phyloP scores from a whole-genome alignment of 2,888 invertebrate species.

The Acanthopleura granulata region DNA sequence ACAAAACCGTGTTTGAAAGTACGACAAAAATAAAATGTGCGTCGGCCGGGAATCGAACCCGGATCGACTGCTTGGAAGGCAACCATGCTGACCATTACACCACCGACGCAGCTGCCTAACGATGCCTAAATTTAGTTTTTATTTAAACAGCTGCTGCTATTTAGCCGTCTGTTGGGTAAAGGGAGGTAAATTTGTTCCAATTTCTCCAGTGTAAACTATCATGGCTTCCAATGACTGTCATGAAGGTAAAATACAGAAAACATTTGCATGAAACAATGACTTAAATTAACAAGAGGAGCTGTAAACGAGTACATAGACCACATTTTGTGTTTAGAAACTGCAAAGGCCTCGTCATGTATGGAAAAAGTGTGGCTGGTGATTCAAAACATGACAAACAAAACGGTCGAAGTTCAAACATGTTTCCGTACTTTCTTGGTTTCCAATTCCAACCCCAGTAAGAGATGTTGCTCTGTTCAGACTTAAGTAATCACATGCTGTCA shows the following conservation, averaged over 20 bases:
- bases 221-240: slow-evolving; percentile 10
- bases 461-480: too few relatives aligned
- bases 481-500: too few relatives aligned
- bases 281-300: neutral
- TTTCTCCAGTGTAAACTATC: neutral
- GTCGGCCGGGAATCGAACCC: slow-evolving; percentile 12
- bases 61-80: slow-evolving; percentile 12
- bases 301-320: neutral
- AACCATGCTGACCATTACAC: slow-evolving; percentile 12
- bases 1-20: neutral
- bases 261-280: neutral
- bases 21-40: neutral
- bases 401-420: too few relatives aligned
- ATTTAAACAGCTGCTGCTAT: neutral
- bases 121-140: neutral
- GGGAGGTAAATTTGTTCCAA: neutral
- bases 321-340: neutral
- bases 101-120: neutral
- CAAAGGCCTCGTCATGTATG: too few relatives aligned
- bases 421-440: too few relatives aligned
- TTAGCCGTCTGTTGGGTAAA: neutral
- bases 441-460: too few relatives aligned
- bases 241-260: neutral
- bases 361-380: too few relatives aligned
- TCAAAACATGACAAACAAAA: too few relatives aligned